phyloP scores from a whole-genome alignment of 1,140 invertebrate species.

The Meloidogyne exigua region DNA sequence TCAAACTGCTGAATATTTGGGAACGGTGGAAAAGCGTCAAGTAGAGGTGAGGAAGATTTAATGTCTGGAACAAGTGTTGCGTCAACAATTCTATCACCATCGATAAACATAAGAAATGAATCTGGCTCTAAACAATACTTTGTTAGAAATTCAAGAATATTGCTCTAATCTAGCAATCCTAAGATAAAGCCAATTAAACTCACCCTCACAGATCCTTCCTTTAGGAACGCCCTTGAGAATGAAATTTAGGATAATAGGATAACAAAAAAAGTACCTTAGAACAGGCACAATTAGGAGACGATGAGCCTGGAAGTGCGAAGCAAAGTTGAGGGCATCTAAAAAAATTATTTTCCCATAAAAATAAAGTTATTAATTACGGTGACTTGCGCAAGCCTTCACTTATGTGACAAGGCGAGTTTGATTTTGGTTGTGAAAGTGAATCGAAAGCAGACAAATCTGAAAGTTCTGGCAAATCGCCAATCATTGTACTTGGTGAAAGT shows the following conservation, averaged over 20 bases:
- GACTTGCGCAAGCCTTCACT: conserved; percentile 60
- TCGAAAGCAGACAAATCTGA: conserved; percentile 58
- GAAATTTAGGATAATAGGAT: no score
- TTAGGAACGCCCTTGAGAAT: conserved; percentile 70
- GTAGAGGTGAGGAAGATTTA: conserved; percentile 49
- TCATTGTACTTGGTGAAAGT: conserved; percentile 53
- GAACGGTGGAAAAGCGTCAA: conserved; percentile 55
- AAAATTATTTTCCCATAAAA: conserved; percentile 65
- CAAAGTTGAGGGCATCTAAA: conserved; percentile 87
- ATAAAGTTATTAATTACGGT: conserved; percentile 11
- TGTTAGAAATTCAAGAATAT: background rate
- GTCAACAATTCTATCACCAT: conserved; percentile 74
- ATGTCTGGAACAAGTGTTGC: conserved; percentile 59
- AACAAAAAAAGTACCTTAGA: conserved; percentile 68
- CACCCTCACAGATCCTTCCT: conserved; percentile 71
- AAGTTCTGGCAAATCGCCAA: conserved; percentile 48
- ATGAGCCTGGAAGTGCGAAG: conserved; percentile 77
- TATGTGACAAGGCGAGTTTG: conserved; percentile 58
- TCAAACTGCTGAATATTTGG: conserved; percentile 57
- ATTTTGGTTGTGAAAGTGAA: conserved; percentile 50
- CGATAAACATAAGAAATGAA: conserved; percentile 84
- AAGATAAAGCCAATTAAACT: conserved; percentile 62
- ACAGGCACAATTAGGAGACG: conserved; percentile 79
- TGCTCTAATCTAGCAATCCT: background rate
- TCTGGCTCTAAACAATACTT: conserved; percentile 52